A percentile compares a stretch with the other conserved stretches of the same genome.
These are phyloP conservation scores for Carassius gibelio DNA, from an alignment of 2,113 vertebrate genomes.

Conservation along the genomic window DNA sequence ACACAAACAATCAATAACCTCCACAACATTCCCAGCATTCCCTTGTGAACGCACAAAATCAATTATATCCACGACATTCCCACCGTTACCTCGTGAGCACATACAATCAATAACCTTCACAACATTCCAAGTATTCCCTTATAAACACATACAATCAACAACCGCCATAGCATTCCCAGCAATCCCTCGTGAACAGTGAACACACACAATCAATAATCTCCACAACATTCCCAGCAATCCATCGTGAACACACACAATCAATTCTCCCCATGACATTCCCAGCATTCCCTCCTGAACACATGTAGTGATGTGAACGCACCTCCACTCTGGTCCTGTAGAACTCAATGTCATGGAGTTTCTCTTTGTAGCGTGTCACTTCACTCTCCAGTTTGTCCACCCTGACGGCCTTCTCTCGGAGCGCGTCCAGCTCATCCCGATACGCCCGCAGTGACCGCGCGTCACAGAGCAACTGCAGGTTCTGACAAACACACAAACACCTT, in stretches of 20 bases:
- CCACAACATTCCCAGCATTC: background rate
- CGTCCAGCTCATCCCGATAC: constrained; percentile 95
- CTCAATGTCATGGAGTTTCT: constrained; percentile 93
- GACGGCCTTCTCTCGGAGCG: constrained; percentile 90
- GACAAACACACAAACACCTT: constrained; percentile 37
- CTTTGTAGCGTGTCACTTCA: constrained; percentile 90
- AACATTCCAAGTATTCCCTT: background rate
- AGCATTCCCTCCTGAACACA: background rate
- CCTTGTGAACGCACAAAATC: background rate
- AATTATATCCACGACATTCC: background rate
- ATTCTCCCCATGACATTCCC: rapidly evolving
- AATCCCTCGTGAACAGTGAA: background rate
- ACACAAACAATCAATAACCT: background rate
- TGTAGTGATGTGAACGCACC: constrained; percentile 71
- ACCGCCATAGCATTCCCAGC: background rate
- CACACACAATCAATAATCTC: background rate
- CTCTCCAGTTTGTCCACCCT: constrained; percentile 98
- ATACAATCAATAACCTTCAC: background rate
- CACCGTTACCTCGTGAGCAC: background rate
- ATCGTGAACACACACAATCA: background rate
- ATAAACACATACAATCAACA: background rate
- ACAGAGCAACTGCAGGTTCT: constrained; percentile 91
- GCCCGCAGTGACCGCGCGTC: constrained; percentile 92
- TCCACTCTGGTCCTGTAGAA: constrained; percentile 97
- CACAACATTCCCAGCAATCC: background rate